Evolutionary conservation across 2,797 vertebrate genomes (phyloP).

Genomic region (Tolypeutes matacus): DNA sequence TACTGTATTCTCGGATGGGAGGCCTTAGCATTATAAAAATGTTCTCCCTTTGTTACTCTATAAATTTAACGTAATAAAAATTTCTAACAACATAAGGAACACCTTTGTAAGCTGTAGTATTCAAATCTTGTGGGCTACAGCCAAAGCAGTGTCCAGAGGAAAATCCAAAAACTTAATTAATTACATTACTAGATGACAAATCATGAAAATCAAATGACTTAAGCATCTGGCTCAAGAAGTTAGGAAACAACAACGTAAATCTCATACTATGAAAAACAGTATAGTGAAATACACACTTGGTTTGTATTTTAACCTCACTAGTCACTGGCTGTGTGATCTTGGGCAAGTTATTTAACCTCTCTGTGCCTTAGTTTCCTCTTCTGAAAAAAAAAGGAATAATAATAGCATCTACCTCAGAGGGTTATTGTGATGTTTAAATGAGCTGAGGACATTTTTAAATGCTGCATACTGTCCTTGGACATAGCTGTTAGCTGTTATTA

Average conservation of each 20-base stretch:
- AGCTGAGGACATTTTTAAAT: constrained; percentile 14
- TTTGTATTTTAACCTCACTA: background rate
- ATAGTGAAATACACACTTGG: background rate
- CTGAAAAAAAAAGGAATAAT: background rate
- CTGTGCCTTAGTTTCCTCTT: background rate
- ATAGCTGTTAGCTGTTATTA: background rate
- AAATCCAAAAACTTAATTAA: background rate
- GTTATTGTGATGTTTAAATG: background rate
- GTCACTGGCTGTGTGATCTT: background rate
- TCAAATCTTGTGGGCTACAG: background rate
- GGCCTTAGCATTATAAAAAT: background rate
- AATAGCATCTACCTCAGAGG: background rate
- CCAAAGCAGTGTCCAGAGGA: background rate
- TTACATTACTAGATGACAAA: background rate
- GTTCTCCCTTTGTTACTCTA: background rate
- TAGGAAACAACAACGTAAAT: background rate
- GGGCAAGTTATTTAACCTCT: background rate
- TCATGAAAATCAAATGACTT: background rate
- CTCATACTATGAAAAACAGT: background rate
- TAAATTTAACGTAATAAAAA: background rate
- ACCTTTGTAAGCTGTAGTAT: background rate
- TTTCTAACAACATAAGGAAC: background rate
- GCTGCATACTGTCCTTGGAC: background rate
- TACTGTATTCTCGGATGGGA: background rate
- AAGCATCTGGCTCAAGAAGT: constrained; percentile 4